Conservation (phyloP, 1,140 invertebrate species). For the Drosophila chauvacae region DNA sequence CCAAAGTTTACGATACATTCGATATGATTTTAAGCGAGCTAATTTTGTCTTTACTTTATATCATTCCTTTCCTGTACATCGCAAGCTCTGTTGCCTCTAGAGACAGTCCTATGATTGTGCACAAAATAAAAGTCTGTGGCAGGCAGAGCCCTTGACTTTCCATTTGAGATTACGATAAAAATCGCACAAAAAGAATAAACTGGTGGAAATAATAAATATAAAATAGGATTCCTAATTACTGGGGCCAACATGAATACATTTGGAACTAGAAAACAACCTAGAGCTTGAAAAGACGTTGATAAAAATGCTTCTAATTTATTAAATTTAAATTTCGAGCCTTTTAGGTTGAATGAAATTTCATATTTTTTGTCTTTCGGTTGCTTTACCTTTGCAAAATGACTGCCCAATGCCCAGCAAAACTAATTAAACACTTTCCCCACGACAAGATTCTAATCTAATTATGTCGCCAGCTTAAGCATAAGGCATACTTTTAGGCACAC, state of each 20-base stretch:
- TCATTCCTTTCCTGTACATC: not conserved
- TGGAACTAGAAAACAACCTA: too few relatives aligned
- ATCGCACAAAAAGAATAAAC: not conserved
- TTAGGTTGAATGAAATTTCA: not conserved
- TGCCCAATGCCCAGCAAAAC: not conserved
- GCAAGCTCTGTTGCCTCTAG: not conserved
- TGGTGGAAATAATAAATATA: not conserved
- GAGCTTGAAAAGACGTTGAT: not conserved
- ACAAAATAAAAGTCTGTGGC: not conserved
- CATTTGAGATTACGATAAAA: not conserved
- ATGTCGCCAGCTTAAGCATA: not conserved
- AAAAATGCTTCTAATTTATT: not conserved
- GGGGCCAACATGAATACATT: not conserved
- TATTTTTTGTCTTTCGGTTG: not conserved
- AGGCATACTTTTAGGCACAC: slow-evolving; percentile 63
- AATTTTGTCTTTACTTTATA: too few relatives aligned
- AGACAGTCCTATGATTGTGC: not conserved
- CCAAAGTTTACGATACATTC: not conserved
- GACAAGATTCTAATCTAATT: slow-evolving; percentile 9
- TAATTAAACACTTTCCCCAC: not conserved
- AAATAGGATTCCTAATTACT: not conserved
- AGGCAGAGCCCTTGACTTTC: slow-evolving; percentile 22
- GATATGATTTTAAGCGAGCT: not conserved
- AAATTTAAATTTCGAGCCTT: too few relatives aligned
- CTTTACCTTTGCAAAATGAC: not conserved